phyloP scores from a whole-genome alignment of 2,797 vertebrate species.

The Thalassophryne amazonica region DNA sequence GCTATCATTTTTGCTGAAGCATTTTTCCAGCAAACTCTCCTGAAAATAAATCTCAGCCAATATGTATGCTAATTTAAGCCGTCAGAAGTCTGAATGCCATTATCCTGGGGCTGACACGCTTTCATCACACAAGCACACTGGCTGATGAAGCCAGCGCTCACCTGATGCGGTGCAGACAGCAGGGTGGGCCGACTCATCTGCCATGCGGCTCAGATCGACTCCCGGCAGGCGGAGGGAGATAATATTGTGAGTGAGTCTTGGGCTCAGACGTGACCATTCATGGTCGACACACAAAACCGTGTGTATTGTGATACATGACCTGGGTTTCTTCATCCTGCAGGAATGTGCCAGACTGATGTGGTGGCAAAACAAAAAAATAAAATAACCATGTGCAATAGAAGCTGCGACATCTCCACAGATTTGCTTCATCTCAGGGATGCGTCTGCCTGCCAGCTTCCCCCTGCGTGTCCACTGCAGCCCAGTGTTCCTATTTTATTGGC shows the following conservation, averaged over 20 bases:
- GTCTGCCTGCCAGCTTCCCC: not conserved
- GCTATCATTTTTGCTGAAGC: constrained; percentile 17
- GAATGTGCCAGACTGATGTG: not conserved
- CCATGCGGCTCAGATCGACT: constrained; percentile 33
- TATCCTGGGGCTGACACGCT: constrained; percentile 56
- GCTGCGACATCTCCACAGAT: not conserved
- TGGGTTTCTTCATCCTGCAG: not conserved
- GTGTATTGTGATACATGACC: not conserved
- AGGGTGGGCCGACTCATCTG: constrained; percentile 30
- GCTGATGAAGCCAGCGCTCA: not conserved
- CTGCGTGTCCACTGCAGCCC: constrained; percentile 1
- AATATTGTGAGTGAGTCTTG: constrained; percentile 38
- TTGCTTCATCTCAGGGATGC: not conserved
- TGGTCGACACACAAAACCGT: not conserved
- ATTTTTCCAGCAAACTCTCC: constrained; percentile 1
- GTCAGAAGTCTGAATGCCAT: constrained; percentile 55
- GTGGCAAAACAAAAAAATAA: not conserved
- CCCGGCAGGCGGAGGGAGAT: constrained; percentile 52
- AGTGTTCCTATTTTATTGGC: constrained; percentile 30
- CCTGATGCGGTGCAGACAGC: constrained; percentile 40
- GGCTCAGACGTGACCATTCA: constrained; percentile 34
- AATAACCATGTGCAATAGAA: not conserved
- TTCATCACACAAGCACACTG: constrained; percentile 5
- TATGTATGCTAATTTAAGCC: constrained; percentile 72
- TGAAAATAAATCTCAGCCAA: constrained; percentile 51